Evolutionary conservation across 2,113 vertebrate species (phyloP).

Genomic region (Trogon surrucura): DNA sequence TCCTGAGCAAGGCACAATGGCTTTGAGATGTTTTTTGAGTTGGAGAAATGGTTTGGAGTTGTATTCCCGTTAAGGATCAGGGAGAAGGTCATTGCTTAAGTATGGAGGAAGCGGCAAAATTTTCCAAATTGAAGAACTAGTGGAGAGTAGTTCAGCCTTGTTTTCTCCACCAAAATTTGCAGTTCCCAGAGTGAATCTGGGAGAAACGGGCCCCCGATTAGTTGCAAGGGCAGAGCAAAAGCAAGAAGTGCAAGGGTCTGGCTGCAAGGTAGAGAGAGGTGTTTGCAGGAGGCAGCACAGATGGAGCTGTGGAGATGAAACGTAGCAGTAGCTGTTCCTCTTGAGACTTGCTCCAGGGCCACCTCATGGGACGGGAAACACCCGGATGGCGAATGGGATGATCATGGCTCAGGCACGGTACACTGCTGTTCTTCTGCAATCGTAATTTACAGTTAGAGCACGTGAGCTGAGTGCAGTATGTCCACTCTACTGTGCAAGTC

Average conservation of each 20-base stretch:
- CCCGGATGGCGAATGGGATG: rapidly evolving
- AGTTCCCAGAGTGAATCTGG: background rate
- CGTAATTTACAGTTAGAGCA: background rate
- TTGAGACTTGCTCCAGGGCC: background rate
- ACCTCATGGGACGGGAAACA: too few relatives aligned
- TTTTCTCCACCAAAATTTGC: background rate
- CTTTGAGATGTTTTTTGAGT: background rate
- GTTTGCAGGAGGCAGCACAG: background rate
- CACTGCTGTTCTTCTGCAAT: background rate
- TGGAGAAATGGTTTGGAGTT: background rate
- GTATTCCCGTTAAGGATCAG: background rate
- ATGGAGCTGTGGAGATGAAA: background rate
- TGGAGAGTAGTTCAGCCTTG: background rate
- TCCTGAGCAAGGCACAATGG: background rate
- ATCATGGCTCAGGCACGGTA: rapidly evolving
- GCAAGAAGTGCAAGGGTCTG: background rate
- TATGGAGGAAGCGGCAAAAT: background rate
- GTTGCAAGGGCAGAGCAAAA: background rate
- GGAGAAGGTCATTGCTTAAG: background rate
- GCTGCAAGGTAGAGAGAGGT: background rate
- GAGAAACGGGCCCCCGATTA: background rate
- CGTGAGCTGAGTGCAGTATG: too few relatives aligned
- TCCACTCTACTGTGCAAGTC: background rate
- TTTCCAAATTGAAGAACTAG: background rate
- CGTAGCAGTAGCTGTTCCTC: background rate